phyloP scores from a whole-genome alignment of 2,113 vertebrate species.

The Symphodus melops region DNA sequence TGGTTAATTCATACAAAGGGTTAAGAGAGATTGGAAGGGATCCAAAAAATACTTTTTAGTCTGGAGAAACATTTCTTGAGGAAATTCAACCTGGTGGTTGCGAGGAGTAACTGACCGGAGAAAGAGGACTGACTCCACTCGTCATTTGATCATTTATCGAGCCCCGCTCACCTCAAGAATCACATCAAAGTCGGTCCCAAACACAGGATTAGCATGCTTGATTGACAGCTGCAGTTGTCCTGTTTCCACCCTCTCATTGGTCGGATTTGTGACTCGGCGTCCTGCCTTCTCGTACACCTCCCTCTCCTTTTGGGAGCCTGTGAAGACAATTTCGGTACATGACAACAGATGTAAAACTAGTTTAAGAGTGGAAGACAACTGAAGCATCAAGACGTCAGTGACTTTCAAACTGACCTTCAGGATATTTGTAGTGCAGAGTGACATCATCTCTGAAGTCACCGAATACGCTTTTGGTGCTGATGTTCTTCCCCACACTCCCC shows the following conservation, averaged over 20 bases:
- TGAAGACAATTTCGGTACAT: not conserved
- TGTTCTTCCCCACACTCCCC: constrained; percentile 75
- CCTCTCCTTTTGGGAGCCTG: constrained; percentile 83
- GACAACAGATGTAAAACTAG: not conserved
- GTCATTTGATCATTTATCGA: not conserved
- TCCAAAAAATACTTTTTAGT: too few species aligned
- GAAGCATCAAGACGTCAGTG: not conserved
- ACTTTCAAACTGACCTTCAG: constrained; percentile 75
- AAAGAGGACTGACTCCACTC: not conserved
- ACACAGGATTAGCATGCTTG: constrained; percentile 75
- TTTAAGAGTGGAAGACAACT: not conserved
- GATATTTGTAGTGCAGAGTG: constrained; percentile 84
- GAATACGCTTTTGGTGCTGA: constrained; percentile 85
- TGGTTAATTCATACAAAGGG: too few species aligned
- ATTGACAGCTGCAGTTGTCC: constrained; percentile 74
- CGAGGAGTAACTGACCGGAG: too few species aligned
- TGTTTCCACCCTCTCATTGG: not conserved
- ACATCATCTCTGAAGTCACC: constrained; percentile 80
- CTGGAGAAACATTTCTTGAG: too few species aligned
- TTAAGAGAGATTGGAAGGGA: too few species aligned
- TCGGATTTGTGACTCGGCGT: constrained; percentile 17
- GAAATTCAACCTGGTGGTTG: too few species aligned
- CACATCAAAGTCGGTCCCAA: constrained; percentile 85
- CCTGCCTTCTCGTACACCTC: constrained; percentile 80
- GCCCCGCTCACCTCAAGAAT: constrained; percentile 74